These are phyloP conservation scores for Cyphomyrmex costatus DNA, from an alignment of 1,140 invertebrate genomes.

Conservation along the genomic window DNA sequence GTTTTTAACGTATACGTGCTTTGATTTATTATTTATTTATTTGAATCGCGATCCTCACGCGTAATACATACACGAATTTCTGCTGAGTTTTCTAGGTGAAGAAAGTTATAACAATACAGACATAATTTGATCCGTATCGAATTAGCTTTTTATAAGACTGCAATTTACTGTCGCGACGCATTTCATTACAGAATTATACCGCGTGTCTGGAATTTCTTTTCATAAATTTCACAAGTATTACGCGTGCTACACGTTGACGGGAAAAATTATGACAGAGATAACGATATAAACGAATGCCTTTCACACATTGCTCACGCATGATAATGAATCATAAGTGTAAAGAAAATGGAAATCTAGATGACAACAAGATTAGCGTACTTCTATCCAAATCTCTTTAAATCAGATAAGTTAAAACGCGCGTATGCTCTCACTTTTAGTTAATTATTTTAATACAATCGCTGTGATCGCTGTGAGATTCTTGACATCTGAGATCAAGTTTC, in stretches of 20 bases:
- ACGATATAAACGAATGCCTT: neutral
- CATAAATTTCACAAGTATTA: constrained; percentile 25
- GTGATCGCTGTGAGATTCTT: neutral
- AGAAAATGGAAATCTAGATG: constrained; percentile 9
- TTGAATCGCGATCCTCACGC: no score
- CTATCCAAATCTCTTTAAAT: neutral
- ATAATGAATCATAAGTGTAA: constrained; percentile 11
- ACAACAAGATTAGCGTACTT: neutral
- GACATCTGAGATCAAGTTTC: neutral
- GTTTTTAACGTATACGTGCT: neutral
- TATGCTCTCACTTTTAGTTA: neutral
- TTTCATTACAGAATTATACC: neutral
- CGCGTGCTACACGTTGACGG: neutral
- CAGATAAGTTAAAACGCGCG: neutral
- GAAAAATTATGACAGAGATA: constrained; percentile 22
- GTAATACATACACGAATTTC: neutral
- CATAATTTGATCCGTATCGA: neutral
- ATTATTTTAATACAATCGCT: constrained; percentile 8
- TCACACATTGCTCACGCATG: neutral
- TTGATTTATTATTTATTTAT: neutral
- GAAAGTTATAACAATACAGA: constrained; percentile 22
- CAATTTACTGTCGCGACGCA: neutral
- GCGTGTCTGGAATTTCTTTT: neutral
- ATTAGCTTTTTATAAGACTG: neutral
- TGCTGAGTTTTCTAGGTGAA: neutral